phyloP scores from a whole-genome alignment of 2,113 vertebrate genomes.

The Clarias macrocephalus region DNA sequence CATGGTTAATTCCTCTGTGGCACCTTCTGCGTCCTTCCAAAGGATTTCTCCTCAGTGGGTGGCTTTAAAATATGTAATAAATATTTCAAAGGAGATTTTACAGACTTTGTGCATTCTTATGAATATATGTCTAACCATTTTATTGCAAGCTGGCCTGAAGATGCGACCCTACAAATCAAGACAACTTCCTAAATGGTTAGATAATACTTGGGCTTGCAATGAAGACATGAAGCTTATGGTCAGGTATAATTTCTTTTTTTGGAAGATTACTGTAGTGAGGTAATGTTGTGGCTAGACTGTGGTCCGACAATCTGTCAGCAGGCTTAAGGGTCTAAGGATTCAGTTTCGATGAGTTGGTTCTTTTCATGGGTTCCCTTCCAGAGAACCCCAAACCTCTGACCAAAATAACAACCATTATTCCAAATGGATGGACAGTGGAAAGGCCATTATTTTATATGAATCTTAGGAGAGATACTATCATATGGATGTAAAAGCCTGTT shows the following conservation, averaged over 20 bases:
- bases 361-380: slow-evolving; percentile 37
- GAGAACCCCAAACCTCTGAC: slow-evolving; percentile 39
- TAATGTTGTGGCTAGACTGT: slow-evolving; percentile 47
- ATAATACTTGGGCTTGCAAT: slow-evolving; percentile 6
- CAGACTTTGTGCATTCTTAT: background rate
- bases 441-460: slow-evolving; percentile 53
- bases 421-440: slow-evolving; percentile 40
- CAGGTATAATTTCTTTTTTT: slow-evolving; percentile 36
- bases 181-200: slow-evolving; percentile 19
- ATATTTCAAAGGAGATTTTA: background rate
- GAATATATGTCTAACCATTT: background rate
- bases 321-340: slow-evolving; percentile 45
- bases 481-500: slow-evolving; percentile 33
- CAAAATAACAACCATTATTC: slow-evolving; percentile 49
- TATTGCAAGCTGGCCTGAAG: background rate
- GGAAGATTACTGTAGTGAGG: slow-evolving; percentile 40
- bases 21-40: too few species aligned
- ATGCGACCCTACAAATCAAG: background rate
- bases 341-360: slow-evolving; percentile 44
- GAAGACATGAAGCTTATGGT: slow-evolving; percentile 5
- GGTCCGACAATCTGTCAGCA: slow-evolving; percentile 43
- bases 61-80: background rate
- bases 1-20: background rate
- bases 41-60: background rate
- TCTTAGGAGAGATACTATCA: slow-evolving; percentile 41